phyloP scores from a whole-genome alignment of 2,888 invertebrate species.

The Choristoneura rosaceana region DNA sequence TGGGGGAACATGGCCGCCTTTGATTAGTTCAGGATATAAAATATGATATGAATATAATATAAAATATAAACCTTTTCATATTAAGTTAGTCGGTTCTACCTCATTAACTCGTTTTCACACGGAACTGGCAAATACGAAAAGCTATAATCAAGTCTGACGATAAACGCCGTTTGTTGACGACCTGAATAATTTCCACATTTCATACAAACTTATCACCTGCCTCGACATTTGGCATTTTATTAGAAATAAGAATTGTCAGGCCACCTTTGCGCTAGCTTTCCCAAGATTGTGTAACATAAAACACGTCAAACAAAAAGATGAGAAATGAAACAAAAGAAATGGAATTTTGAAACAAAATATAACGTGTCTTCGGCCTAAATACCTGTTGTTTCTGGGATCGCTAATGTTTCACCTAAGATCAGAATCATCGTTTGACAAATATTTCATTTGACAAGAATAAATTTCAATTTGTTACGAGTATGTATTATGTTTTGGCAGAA shows the following conservation, averaged over 20 bases:
- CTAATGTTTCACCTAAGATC: no score
- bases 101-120: constrained; percentile 3
- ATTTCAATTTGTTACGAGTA: no score
- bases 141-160: constrained; percentile 43
- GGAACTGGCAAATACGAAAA: constrained; percentile 13
- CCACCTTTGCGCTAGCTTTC: constrained; percentile 10
- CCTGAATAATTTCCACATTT: constrained; percentile 63
- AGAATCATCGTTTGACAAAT: no score
- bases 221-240: constrained; percentile 12
- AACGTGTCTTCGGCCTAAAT: neutral
- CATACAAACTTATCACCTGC: constrained; percentile 49
- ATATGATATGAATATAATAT: no score
- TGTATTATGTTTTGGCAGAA: no score
- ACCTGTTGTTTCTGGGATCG: neutral
- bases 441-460: no score
- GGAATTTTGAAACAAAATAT: neutral
- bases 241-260: neutral
- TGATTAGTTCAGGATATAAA: neutral
- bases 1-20: no score
- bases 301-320: neutral
- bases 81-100: neutral
- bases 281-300: constrained; percentile 5
- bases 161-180: constrained; percentile 53
- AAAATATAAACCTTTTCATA: neutral
- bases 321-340: neutral